Evolutionary conservation across 2,797 vertebrate genomes (phyloP).

Genomic region (Eulemur rubriventer): DNA sequence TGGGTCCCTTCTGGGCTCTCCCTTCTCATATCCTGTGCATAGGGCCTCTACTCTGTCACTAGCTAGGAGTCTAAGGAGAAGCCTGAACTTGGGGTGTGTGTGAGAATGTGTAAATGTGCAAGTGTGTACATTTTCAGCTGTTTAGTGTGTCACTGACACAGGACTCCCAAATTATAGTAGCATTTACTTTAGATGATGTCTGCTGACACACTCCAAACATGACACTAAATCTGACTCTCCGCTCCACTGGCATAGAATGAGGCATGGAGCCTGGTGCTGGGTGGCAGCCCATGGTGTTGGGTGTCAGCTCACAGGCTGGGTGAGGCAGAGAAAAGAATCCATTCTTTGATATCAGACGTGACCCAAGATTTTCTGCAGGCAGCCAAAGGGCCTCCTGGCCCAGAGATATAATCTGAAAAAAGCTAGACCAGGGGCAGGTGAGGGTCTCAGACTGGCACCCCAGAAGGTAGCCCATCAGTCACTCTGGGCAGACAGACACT

Average conservation of each 20-base stretch:
- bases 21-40: neutral
- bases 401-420: neutral
- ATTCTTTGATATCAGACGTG: neutral
- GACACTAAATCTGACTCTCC: neutral
- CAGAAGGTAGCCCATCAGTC: neutral
- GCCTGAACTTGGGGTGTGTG: neutral
- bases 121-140: neutral
- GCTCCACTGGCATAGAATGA: neutral
- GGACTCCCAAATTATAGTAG: neutral
- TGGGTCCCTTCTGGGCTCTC: neutral
- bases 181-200: conserved; percentile 2
- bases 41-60: neutral
- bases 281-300: neutral
- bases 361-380: neutral
- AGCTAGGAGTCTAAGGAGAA: neutral
- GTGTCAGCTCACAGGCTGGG: neutral
- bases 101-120: neutral
- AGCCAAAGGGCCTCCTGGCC: neutral
- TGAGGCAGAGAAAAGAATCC: neutral
- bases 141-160: neutral
- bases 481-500: neutral
- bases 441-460: neutral
- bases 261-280: neutral
- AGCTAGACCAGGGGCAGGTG: neutral
- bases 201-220: neutral